Conservation (phyloP, 2,113 vertebrate species). For the Uropsilus gracilis region DNA sequence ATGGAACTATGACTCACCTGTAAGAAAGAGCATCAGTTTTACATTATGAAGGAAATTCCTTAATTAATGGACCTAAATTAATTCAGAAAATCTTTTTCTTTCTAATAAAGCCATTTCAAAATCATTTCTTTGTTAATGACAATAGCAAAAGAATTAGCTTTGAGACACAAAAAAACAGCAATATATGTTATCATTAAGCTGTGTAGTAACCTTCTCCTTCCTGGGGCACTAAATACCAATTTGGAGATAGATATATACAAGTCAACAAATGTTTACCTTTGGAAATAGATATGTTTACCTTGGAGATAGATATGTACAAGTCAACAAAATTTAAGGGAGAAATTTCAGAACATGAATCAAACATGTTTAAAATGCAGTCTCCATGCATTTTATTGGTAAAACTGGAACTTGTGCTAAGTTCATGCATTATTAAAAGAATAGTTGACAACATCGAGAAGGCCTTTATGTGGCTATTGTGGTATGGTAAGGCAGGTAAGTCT, state of each 20-base stretch:
- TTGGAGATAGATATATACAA: too few relatives aligned
- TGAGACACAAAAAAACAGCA: not conserved
- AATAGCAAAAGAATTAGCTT: not conserved
- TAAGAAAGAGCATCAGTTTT: not conserved
- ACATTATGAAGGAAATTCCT: not conserved
- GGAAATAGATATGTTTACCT: too few relatives aligned
- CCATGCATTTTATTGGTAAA: not conserved
- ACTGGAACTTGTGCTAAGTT: not conserved
- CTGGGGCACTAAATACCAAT: not conserved
- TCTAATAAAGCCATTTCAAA: constrained; percentile 33
- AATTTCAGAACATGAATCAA: not conserved
- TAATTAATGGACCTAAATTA: not conserved
- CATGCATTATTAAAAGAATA: not conserved
- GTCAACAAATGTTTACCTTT: too few relatives aligned
- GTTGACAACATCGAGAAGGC: not conserved
- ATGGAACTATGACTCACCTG: not conserved
- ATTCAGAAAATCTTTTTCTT: not conserved
- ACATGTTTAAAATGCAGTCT: not conserved
- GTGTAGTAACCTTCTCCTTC: not conserved
- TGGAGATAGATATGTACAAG: too few relatives aligned
- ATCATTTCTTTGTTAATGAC: not conserved
- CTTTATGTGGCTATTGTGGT: not conserved
- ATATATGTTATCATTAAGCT: not conserved
- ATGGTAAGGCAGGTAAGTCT: not conserved
- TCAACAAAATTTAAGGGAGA: not conserved